Evolutionary conservation across 1,140 invertebrate genomes (phyloP), one percentile per base, ranked within the genome.

Genomic region (Megalonaias nervosa): DNA sequence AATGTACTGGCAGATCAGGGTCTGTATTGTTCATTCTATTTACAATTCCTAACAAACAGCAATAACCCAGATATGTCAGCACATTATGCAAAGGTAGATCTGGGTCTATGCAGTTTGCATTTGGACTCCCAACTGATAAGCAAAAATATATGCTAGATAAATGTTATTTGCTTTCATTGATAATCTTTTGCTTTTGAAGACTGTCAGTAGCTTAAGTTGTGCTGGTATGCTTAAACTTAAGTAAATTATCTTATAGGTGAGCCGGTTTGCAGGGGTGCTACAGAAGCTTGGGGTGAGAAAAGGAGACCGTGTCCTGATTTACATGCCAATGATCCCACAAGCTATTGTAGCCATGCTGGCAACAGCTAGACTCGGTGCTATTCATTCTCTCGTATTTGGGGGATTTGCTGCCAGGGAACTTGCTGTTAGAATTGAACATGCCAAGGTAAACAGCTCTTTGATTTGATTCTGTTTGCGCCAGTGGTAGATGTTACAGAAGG

Each of bases 251-350:
- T 75, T 86, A 16, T 75, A 95, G 94, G 95, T 96, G 1, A 94
- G 94, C 0, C 89, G 93, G 62, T 86, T 98, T 59, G 96, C 97
- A 2, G 95, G 95, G 3, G 94, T 94, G 6, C 85, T 98, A 67
- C 91, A 93, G 1, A 92, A 93, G 13, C 88, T 95, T 86, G 91
- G 92, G 26, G 87, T 93, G 14, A 86, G 90, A 72, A 97, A 97
- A 90, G 98, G 98, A 1, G 97, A 99, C 87, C 92, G 96, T 14
- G 97, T 99, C 1, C 95, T 97, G 13, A 95, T 99, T 81, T 99
- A 99, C 89, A 98, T 99, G 96, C 98, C 98, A 14, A 99, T 99
- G 97, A 96, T 99, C 60, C 91, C 97, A 70, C 97, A 99, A 91
- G 92, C 97, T 16, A 94, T 98, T 0, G 93, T 99, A 19, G 94